Conservation (phyloP, 37 sponge, comb jelly and placozoan species). For the Ephydatia muelleri region DNA sequence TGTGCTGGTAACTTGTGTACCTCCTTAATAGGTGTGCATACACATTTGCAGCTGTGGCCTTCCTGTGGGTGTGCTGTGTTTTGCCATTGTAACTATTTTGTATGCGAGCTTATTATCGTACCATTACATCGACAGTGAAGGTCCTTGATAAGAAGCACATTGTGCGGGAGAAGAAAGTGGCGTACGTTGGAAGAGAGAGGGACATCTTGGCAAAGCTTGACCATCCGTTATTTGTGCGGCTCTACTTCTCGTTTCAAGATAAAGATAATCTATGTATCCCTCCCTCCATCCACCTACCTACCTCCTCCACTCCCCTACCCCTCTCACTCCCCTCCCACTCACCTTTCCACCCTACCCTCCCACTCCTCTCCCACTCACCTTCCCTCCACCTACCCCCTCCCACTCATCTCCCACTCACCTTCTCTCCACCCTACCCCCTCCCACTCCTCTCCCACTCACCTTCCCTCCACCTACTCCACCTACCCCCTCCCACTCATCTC, state of each 20-base stretch:
- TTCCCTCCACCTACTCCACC: too few relatives aligned
- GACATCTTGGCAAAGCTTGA: conserved; percentile 76
- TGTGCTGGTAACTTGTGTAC: too few relatives aligned
- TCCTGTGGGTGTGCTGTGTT: too few relatives aligned
- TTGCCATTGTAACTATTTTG: too few relatives aligned
- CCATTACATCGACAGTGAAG: conserved; percentile 64
- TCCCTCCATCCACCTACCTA: background rate
- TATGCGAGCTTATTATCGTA: background rate
- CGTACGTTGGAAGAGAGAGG: conserved; percentile 90
- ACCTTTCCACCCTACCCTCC: background rate
- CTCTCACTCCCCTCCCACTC: background rate
- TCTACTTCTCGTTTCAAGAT: conserved; percentile 98
- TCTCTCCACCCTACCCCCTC: background rate
- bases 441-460: background rate
- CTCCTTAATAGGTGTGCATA: too few relatives aligned
- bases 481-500: background rate
- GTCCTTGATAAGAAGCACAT: conserved; percentile 95
- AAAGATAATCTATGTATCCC: conserved; percentile 90
- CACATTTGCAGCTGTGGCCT: too few relatives aligned
- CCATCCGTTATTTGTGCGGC: conserved; percentile 92
- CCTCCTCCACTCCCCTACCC: background rate
- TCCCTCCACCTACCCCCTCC: background rate
- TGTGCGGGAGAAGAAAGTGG: conserved; percentile 92
- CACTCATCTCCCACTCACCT: background rate
- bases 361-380: background rate